A percentile compares a stretch with the other conserved stretches of the same genome.
Conservation (phyloP, 2,888 invertebrate species). For the Drosophila dives region DNA sequence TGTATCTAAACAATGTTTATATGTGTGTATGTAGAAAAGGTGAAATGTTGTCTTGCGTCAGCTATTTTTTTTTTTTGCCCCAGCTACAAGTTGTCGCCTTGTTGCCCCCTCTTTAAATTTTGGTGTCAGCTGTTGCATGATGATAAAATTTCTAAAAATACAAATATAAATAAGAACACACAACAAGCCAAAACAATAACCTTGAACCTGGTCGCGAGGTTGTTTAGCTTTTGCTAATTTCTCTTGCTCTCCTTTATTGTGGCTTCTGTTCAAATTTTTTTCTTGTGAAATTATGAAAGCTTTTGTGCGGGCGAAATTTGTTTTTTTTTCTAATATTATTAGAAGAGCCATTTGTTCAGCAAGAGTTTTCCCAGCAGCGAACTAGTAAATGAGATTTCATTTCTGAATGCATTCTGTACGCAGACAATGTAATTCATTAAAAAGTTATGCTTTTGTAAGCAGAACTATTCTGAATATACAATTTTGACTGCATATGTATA, state of each 20-base stretch:
- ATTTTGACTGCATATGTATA: neutral
- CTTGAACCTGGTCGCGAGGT: conserved; percentile 76
- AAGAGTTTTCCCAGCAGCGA: neutral
- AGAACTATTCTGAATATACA: neutral
- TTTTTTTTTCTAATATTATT: neutral
- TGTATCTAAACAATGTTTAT: conserved; percentile 2
- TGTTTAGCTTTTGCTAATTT: conserved; percentile 36
- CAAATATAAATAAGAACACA: conserved; percentile 33
- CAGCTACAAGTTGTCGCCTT: conserved; percentile 43
- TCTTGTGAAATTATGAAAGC: conserved; percentile 28
- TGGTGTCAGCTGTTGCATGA: conserved; percentile 77
- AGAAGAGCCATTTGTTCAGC: conserved; percentile 11
- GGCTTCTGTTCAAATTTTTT: conserved; percentile 15
- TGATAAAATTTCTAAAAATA: conserved; percentile 80
- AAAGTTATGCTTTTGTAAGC: neutral
- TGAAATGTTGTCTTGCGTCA: conserved; percentile 25
- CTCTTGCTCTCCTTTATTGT: neutral
- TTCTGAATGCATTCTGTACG: neutral
- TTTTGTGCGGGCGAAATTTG: conserved; percentile 32
- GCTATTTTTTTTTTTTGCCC: conserved; percentile 17
- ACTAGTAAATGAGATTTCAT: neutral
- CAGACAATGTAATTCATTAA: too few relatives aligned
- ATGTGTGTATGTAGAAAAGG: neutral
- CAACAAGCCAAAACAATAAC: conserved; percentile 55
- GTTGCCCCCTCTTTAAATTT: conserved; percentile 26